These are phyloP conservation scores for Chymomyza procnemis DNA, from an alignment of 2,888 invertebrate species.

Conservation along the genomic window DNA sequence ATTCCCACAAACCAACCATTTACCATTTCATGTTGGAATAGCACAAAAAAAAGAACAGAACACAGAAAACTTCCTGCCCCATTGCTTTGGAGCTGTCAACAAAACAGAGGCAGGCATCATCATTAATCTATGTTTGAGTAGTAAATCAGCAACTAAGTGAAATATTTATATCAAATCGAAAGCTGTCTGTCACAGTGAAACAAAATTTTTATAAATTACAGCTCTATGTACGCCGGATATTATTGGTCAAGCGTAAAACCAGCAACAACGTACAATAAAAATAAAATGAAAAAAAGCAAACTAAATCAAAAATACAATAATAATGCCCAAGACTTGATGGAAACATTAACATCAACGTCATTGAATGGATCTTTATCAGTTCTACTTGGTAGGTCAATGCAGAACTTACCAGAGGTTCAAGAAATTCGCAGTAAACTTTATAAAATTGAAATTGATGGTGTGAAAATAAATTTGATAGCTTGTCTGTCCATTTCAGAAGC, in stretches of 20 bases:
- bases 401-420: not conserved
- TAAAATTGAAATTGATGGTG: slow-evolving; percentile 68
- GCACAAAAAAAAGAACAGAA: too few species aligned
- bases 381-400: not conserved
- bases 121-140: slow-evolving; percentile 66
- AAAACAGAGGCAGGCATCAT: slow-evolving; percentile 20
- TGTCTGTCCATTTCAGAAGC: slow-evolving; percentile 32
- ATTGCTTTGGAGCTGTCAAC: not conserved
- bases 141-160: slow-evolving; percentile 47
- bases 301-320: slow-evolving; percentile 1
- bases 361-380: not conserved
- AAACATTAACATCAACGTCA: slow-evolving; percentile 55
- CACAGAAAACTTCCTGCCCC: not conserved
- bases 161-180: slow-evolving; percentile 73
- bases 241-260: slow-evolving; percentile 42
- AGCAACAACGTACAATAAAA: not conserved
- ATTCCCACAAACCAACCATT: not conserved
- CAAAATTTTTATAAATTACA: slow-evolving; percentile 71
- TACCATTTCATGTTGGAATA: not conserved
- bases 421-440: slow-evolving; percentile 19
- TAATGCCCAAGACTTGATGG: slow-evolving; percentile 39
- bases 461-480: slow-evolving; percentile 55
- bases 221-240: slow-evolving; percentile 49
- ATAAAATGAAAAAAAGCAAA: not conserved
- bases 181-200: slow-evolving; percentile 71